Conservation (phyloP, 2,113 vertebrate species). For the Psilopogon haemacephalus region DNA sequence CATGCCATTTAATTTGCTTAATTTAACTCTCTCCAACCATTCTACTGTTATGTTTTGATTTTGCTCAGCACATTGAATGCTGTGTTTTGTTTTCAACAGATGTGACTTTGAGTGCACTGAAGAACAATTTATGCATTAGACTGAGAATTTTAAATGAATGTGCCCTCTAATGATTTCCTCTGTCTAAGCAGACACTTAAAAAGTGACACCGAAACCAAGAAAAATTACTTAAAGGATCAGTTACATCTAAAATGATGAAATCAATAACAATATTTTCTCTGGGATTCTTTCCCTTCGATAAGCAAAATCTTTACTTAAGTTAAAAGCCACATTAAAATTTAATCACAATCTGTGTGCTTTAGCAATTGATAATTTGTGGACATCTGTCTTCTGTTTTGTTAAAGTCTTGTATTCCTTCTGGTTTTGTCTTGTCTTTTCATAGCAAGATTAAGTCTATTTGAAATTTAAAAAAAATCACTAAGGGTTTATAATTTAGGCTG, state of each 20-base stretch:
- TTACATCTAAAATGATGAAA: conserved; percentile 94
- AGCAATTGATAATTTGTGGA: conserved; percentile 91
- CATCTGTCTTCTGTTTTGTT: conserved; percentile 90
- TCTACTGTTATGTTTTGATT: conserved; percentile 75
- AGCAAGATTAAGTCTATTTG: conserved; percentile 70
- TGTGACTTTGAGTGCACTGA: conserved; percentile 79
- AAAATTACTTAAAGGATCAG: conserved; percentile 92
- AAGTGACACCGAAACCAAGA: conserved; percentile 81
- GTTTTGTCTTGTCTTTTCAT: conserved; percentile 88
- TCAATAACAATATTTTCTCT: conserved; percentile 99
- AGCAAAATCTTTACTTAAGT: conserved; percentile 86
- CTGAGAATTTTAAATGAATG: conserved; percentile 85
- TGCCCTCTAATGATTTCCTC: conserved; percentile 73
- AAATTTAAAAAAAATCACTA: neutral
- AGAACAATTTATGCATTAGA: conserved; percentile 84
- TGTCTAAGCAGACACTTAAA: conserved; percentile 80
- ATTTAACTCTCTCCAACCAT: conserved; percentile 72
- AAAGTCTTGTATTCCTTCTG: conserved; percentile 85
- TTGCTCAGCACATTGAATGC: conserved; percentile 71
- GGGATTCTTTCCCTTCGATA: conserved; percentile 84
- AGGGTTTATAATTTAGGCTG: neutral
- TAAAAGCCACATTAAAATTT: conserved; percentile 97
- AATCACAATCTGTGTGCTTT: conserved; percentile 91
- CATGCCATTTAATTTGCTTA: conserved; percentile 85
- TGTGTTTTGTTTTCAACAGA: conserved; percentile 84